These are phyloP conservation scores for Zosterops hypoxanthus DNA, from an alignment of 2,113 vertebrate species.

Conservation along the genomic window DNA sequence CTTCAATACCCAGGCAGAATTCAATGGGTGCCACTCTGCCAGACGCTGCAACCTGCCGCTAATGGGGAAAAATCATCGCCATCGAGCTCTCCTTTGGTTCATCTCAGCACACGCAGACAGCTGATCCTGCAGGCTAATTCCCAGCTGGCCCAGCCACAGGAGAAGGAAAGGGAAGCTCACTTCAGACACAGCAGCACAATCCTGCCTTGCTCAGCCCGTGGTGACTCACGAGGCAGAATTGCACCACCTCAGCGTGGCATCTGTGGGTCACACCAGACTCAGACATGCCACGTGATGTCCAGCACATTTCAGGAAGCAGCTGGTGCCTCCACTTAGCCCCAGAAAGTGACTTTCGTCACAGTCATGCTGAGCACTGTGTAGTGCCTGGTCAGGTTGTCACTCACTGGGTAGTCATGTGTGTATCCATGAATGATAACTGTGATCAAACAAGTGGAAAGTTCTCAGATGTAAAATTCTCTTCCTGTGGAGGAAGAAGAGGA, in stretches of 20 bases:
- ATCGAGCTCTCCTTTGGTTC: background rate
- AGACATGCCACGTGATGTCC: accelerated
- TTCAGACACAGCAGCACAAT: background rate
- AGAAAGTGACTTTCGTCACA: background rate
- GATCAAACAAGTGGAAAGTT: background rate
- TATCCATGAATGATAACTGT: background rate
- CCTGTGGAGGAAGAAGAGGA: background rate
- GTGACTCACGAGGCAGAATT: background rate
- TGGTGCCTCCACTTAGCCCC: background rate
- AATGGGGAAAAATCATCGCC: background rate
- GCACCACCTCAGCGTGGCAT: background rate
- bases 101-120: background rate
- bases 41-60: accelerated
- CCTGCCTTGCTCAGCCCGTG: background rate
- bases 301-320: background rate
- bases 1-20: background rate
- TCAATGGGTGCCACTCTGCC: background rate
- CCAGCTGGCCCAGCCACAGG: background rate
- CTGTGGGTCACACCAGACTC: background rate
- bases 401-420: background rate
- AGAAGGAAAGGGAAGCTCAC: background rate
- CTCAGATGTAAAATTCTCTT: background rate
- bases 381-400: background rate
- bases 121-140: background rate
- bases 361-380: background rate